Base-by-base conservation (phyloP, 2,797 vertebrate genomes). In the Lithobates pipiens region DNA sequence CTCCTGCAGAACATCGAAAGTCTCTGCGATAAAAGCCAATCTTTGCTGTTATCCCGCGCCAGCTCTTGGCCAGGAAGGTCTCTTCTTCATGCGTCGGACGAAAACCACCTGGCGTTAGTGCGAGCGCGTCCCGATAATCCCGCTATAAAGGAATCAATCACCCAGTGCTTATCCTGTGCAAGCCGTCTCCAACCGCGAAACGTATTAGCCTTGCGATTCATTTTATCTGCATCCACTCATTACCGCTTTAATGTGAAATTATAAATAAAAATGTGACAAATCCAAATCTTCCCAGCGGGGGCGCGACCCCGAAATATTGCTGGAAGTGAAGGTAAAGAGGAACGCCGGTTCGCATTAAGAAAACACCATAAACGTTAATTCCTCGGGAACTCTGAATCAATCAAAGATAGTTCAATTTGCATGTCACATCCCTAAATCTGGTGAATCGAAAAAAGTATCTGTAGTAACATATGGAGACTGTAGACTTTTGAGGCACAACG, bases 41-140 rank as follows among this genome's bases (percentile, higher is more conserved):
- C 11, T 44, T 44, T 3, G 39, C 77, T 80, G 21, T 80, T 29
- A 80, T 80, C 77, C 68, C 39, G 63, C 29, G 77, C 77, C 77
- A 80, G 77, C 2, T 32, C 27, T 16, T 0, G 3, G 36, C 39
- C 10, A 16, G 63, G 25, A 5, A n/a, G 18, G 63, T 36, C 4
- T 1, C n/a, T 6, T 5, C 65, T 6, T 70, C 61, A 34, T 39
- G 3, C 10, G 10, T 27, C 10, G 46, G 42, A 80, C 1, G 21
- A 3, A 46, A 80, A 27, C 46, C 65, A 80, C 65, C 77, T 67
- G 77, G 77, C 42, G 7, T 5, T 50, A n/a, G 63, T 67, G 15
- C 7, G 23, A 46, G n/a, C 7, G 61, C 23, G 3, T 54, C 10
- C 3, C 61, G 0, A 69, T 34, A 44, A 44, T 46, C 77, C 23